These are phyloP conservation scores for Brachymystax lenok DNA, from an alignment of 2,797 vertebrate genomes.

Conservation along the genomic window DNA sequence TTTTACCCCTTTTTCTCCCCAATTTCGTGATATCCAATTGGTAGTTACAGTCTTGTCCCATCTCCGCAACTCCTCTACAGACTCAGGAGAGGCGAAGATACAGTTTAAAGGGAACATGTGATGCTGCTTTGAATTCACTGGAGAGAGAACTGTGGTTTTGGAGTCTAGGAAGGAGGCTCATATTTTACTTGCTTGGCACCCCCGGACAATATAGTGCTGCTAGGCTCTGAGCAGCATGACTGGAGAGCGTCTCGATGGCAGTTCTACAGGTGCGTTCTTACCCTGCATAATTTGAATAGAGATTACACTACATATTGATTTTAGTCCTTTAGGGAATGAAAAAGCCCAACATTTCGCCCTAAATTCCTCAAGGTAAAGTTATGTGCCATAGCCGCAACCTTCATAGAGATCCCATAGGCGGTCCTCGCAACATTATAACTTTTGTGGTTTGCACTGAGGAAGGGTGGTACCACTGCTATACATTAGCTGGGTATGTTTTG, in stretches of 20 bases:
- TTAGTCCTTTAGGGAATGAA: conserved; percentile 17
- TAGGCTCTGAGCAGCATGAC: conserved; percentile 20
- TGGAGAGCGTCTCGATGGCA: conserved; percentile 14
- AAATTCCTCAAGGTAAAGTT: conserved; percentile 14
- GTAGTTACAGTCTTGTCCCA: too few relatives aligned
- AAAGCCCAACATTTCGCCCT: conserved; percentile 19
- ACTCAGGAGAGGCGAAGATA: neutral
- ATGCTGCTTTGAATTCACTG: conserved; percentile 16
- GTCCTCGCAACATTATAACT: conserved; percentile 11
- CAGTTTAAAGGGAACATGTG: neutral
- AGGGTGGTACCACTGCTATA: conserved; percentile 30
- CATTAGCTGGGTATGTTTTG: conserved; percentile 15
- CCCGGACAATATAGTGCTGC: conserved; percentile 17
- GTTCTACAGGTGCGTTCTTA: conserved; percentile 34
- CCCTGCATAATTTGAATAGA: neutral
- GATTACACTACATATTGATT: conserved; percentile 10
- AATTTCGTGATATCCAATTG: too few relatives aligned
- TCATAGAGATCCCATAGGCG: conserved; percentile 20
- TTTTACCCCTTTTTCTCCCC: too few relatives aligned
- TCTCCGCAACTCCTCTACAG: too few relatives aligned
- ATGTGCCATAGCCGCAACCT: neutral
- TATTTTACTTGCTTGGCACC: conserved; percentile 22
- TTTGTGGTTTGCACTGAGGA: conserved; percentile 42
- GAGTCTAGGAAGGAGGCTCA: conserved; percentile 27
- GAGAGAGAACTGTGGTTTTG: conserved; percentile 6